These are phyloP conservation scores for Hydraecia micacea DNA, from an alignment of 2,888 invertebrate species.

Conservation along the genomic window DNA sequence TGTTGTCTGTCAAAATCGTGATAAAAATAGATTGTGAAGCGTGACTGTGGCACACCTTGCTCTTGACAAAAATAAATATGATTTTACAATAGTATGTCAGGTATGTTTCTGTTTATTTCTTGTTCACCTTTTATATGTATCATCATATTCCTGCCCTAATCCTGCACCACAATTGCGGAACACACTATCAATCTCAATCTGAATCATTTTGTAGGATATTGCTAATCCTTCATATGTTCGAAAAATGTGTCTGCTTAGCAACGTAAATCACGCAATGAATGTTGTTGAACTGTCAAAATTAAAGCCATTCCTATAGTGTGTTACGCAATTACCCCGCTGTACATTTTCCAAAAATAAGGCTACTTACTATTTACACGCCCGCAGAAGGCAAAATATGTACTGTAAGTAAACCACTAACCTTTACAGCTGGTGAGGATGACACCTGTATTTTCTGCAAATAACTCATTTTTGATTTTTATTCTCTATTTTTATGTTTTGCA, in stretches of 20 bases:
- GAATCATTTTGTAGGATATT: background rate
- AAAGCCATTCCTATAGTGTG: background rate
- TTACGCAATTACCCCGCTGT: background rate
- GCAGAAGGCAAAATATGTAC: too few species aligned
- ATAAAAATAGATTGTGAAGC: conserved; percentile 55
- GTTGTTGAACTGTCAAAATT: background rate
- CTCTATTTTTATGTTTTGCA: background rate
- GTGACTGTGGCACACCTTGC: conserved; percentile 43
- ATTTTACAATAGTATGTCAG: conserved; percentile 18
- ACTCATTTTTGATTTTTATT: background rate
- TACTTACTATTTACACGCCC: too few species aligned
- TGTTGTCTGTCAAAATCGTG: conserved; percentile 60
- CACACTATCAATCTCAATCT: background rate
- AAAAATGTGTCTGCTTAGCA: background rate
- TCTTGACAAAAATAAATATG: conserved; percentile 52
- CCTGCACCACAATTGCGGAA: background rate
- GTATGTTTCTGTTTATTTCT: background rate
- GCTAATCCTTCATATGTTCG: background rate
- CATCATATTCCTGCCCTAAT: background rate
- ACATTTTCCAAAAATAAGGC: too few species aligned
- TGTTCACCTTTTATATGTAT: background rate
- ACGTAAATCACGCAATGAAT: background rate
- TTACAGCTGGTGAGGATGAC: background rate
- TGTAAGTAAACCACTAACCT: too few species aligned
- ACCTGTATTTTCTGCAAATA: background rate